These are phyloP conservation scores for Noturus placidus DNA, from an alignment of 2,113 vertebrate species.

Conservation along the genomic window DNA sequence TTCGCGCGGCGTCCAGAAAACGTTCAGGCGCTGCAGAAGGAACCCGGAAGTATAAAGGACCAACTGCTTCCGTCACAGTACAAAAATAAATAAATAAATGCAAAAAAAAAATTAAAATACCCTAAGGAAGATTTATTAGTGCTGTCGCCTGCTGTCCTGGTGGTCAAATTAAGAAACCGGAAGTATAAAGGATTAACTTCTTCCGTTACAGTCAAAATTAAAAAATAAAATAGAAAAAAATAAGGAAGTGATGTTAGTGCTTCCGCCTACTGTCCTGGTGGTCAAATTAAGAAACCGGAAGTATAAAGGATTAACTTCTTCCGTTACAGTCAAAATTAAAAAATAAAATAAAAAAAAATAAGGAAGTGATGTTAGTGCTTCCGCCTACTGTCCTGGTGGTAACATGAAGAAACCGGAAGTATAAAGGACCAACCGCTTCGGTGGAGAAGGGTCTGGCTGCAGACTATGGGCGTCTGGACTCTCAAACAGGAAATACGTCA, in stretches of 20 bases:
- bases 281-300: slow-evolving; percentile 59
- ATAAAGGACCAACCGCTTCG: slow-evolving; percentile 47
- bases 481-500: too few relatives aligned
- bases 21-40: slow-evolving; percentile 53
- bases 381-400: not conserved
- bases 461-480: too few relatives aligned
- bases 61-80: not conserved
- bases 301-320: slow-evolving; percentile 44
- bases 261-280: slow-evolving; percentile 13
- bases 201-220: not conserved
- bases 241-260: not conserved
- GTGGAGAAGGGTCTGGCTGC: too few relatives aligned
- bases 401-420: slow-evolving; percentile 59
- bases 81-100: not conserved
- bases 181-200: slow-evolving; percentile 55
- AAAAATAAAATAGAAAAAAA: too few relatives aligned
- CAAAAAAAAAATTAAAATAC: too few relatives aligned
- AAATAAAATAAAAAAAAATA: too few relatives aligned
- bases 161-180: slow-evolving; percentile 51
- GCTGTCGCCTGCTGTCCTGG: slow-evolving; percentile 22
- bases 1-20: slow-evolving; percentile 62
- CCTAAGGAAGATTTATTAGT: not conserved
- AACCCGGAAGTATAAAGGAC: slow-evolving; percentile 66
- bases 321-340: not conserved
- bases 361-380: not conserved